Evolutionary conservation across 1,140 invertebrate species (phyloP), one percentile per base, ranked within the genome.

Genomic region (Rhyacophila brunnea): DNA sequence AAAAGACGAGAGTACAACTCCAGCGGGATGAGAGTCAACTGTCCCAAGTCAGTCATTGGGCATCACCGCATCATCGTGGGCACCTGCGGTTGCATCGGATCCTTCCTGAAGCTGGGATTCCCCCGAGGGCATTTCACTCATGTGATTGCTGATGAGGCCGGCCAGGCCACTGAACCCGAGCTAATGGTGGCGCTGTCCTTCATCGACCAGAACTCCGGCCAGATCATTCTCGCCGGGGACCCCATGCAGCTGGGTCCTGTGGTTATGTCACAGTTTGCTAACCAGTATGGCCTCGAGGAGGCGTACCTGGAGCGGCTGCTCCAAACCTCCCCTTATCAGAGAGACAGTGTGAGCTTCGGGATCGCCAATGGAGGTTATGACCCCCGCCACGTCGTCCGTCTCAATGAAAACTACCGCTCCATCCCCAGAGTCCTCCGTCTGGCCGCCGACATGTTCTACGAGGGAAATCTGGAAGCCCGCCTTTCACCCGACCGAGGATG

Each of bases 171-270:
- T 1, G 95, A 98, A 76, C 89, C 93, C 6, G 94, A 97, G 75
- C 84, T 87, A 38, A 78, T 96, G 75, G 84, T 94, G 64, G 85
- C 92, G 1, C 70, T 93, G 23, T 74, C 78, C 50, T 72, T 81
- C 54, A 66, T 74, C 18, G 64, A 75, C 19, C 79, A 78, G 58
- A 64, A 78, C 9, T 68, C 74, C 60, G 84, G 86, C 1, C 88
- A 90, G 75, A 82, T 93, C 6, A 76, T 96, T 57, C 74, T 98
- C 3, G 90, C 93, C 59, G 95, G 95, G 6, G 95, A 98, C 82
- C 95, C 92, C 11, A 80, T 88, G 70, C 95, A 98, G 74, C 79
- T 98, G 23, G 94, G 93, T 0, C 91, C 95, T 6, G 83, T 96
- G 6, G 74, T 95, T 6, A 72, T 84, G 52, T 92, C 89, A 32